These are phyloP conservation scores for Erpobdella octoculata DNA, from an alignment of 2,888 invertebrate genomes.

Conservation along the genomic window DNA sequence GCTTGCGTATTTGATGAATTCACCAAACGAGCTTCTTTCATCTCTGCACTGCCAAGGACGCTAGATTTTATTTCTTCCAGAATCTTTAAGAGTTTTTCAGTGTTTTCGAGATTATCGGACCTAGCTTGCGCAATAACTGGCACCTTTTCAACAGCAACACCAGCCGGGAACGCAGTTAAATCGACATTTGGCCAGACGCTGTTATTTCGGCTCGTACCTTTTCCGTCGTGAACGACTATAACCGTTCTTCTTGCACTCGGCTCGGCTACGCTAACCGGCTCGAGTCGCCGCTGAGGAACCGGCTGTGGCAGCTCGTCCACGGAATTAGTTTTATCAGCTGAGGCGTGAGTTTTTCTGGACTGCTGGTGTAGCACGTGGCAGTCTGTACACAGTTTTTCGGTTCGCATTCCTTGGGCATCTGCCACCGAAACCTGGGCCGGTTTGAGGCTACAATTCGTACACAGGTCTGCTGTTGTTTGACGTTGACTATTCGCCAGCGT, in stretches of 20 bases:
- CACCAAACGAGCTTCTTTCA: too few species aligned
- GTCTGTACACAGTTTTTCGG: constrained; percentile 12
- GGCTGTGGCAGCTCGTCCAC: not conserved
- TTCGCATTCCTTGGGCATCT: constrained; percentile 1
- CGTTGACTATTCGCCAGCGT: too few species aligned
- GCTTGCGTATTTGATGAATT: too few species aligned
- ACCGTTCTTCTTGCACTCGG: not conserved
- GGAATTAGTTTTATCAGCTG: not conserved
- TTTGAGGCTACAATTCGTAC: constrained; percentile 11
- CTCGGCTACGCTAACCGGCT: not conserved
- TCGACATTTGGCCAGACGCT: too few species aligned
- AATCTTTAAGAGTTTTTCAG: not conserved
- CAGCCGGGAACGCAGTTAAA: not conserved
- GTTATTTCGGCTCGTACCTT: not conserved
- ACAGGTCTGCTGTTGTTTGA: constrained; percentile 2
- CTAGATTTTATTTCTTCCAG: not conserved
- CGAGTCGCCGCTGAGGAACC: not conserved
- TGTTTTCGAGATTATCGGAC: too few species aligned
- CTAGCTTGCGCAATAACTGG: too few species aligned
- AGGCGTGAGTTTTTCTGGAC: not conserved
- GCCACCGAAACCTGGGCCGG: constrained; percentile 4
- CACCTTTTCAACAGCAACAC: too few species aligned
- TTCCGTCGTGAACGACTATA: not conserved
- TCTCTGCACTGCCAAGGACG: not conserved
- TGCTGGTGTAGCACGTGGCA: constrained; percentile 1